A percentile compares a stretch with the other conserved stretches of the same genome.
Evolutionary conservation across 2,888 invertebrate species (phyloP).

Genomic region (Zhuqinia jingwanae): DNA sequence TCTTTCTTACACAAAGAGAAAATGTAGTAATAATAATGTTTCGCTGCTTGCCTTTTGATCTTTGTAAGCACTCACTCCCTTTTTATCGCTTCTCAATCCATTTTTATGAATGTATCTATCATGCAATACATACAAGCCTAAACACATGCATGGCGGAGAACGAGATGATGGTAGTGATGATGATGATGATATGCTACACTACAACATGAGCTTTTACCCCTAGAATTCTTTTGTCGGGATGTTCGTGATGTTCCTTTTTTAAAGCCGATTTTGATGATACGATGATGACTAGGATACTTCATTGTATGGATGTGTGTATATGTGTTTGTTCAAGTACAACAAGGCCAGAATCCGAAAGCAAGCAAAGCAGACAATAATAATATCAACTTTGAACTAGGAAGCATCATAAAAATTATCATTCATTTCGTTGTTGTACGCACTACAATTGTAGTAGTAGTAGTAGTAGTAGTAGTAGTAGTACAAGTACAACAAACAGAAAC

Average conservation of each 20-base stretch:
- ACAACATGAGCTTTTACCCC: slow-evolving; percentile 35
- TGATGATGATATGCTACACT: neutral
- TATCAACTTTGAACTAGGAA: neutral
- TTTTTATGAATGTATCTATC: slow-evolving; percentile 8
- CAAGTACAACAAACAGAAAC: neutral
- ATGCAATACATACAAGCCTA: neutral
- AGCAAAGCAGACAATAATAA: neutral
- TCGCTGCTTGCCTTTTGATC: slow-evolving; percentile 65
- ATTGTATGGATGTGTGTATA: neutral
- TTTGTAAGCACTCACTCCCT: slow-evolving; percentile 54
- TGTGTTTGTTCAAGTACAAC: no score
- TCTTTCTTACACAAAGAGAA: slow-evolving; percentile 3
- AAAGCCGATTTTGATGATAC: slow-evolving; percentile 31
- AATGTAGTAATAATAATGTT: slow-evolving; percentile 23
- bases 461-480: no score
- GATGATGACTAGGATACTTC: no score
- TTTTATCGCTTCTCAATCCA: slow-evolving; percentile 51
- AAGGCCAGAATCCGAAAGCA: neutral
- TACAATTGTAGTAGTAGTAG: no score
- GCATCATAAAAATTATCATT: slow-evolving; percentile 22
- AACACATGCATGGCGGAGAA: no score
- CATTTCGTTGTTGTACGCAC: neutral
- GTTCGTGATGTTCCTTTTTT: slow-evolving; percentile 13
- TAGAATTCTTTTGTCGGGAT: slow-evolving; percentile 53
- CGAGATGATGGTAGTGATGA: neutral